phyloP scores from a whole-genome alignment of 1,140 invertebrate species.

The Bactericera cockerelli region DNA sequence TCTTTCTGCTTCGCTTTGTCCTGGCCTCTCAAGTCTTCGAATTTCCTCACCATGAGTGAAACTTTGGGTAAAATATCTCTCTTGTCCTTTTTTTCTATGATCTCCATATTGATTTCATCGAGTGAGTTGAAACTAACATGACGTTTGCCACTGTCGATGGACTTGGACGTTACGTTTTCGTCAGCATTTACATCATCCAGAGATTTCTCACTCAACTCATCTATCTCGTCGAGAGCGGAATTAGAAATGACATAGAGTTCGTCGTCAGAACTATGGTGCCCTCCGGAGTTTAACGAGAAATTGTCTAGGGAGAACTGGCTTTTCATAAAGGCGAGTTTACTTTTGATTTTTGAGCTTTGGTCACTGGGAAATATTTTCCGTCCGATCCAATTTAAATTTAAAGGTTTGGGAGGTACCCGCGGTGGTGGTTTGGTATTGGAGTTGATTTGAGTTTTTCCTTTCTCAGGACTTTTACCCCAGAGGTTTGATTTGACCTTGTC shows the following conservation, averaged over 20 bases:
- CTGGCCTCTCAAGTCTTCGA: slow-evolving; percentile 21
- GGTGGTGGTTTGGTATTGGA: slow-evolving; percentile 31
- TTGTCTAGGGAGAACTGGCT: slow-evolving; percentile 1
- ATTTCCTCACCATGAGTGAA: slow-evolving; percentile 24
- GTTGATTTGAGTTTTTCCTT: background rate
- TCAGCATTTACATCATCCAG: background rate
- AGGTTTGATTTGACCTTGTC: background rate
- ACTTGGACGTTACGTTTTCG: background rate
- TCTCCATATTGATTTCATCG: background rate
- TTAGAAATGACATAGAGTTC: slow-evolving; percentile 24
- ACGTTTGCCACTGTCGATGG: background rate
- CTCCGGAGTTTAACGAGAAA: background rate
- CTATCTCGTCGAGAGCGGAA: slow-evolving; percentile 20
- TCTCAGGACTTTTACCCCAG: background rate
- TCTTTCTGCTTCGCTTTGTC: slow-evolving; percentile 10
- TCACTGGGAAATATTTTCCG: slow-evolving; percentile 3
- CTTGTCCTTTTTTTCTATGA: background rate
- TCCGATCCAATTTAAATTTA: background rate
- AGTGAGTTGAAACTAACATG: background rate
- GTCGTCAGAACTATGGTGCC: slow-evolving; percentile 17
- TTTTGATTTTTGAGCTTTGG: slow-evolving; percentile 1
- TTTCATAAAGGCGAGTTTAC: slow-evolving; percentile 6
- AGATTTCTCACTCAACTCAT: background rate
- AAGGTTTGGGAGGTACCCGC: slow-evolving; percentile 48
- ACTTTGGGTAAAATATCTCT: slow-evolving; percentile 18